Evolutionary conservation across 1,140 invertebrate genomes (phyloP).

Genomic region (Choristoneura fumiferana): DNA sequence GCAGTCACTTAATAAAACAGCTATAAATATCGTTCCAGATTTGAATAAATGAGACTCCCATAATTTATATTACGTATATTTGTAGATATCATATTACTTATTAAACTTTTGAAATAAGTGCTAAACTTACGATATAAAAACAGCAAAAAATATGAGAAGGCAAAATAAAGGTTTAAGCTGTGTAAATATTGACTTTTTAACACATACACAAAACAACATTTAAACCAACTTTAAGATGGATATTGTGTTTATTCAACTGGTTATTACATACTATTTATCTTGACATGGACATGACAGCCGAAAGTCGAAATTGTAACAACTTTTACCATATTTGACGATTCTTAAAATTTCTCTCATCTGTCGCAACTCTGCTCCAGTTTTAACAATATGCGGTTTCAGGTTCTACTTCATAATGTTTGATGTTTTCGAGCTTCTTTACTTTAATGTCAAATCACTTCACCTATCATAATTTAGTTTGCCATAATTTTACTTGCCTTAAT

Average conservation of each 20-base stretch:
- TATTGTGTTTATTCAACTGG: background rate
- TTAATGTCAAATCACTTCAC: background rate
- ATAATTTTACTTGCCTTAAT: background rate
- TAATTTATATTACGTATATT: too few species aligned
- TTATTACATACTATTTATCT: conserved; percentile 9
- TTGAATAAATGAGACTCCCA: too few species aligned
- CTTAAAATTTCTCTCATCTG: background rate
- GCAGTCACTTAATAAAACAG: conserved; percentile 9
- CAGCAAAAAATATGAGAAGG: too few species aligned
- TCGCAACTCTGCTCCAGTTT: conserved; percentile 12
- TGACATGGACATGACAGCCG: background rate
- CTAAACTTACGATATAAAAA: background rate
- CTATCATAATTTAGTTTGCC: background rate
- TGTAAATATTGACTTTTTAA: too few species aligned
- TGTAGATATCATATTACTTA: too few species aligned
- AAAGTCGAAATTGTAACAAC: background rate
- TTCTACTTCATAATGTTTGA: background rate
- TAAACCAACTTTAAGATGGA: background rate
- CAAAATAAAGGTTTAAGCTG: too few species aligned
- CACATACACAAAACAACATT: background rate
- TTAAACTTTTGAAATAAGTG: too few species aligned
- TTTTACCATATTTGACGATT: conserved; percentile 4
- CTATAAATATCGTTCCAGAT: conserved; percentile 4
- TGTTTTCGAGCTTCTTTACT: background rate
- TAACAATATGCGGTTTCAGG: conserved; percentile 4